These are phyloP conservation scores for Beaufortia kweichowensis DNA, from an alignment of 2,113 vertebrate genomes.

Conservation along the genomic window DNA sequence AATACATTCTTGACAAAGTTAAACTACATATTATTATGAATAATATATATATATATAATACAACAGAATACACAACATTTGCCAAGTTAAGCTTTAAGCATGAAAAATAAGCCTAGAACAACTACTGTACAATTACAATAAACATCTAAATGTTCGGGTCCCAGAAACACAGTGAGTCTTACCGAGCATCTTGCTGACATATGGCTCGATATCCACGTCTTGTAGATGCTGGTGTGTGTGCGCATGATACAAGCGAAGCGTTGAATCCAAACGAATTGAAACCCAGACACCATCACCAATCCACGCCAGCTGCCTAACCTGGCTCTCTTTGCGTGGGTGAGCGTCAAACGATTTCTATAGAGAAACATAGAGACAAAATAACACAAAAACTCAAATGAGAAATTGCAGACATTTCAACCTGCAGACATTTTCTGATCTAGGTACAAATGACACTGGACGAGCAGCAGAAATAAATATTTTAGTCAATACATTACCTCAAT, in stretches of 20 bases:
- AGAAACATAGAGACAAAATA: neutral
- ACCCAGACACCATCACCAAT: slow-evolving; percentile 98
- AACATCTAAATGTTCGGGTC: neutral
- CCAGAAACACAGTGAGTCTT: slow-evolving; percentile 26
- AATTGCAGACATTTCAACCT: neutral
- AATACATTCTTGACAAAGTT: too few species aligned
- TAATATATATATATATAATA: too few species aligned
- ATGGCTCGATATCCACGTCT: slow-evolving; percentile 97
- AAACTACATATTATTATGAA: too few species aligned
- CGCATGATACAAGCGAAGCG: slow-evolving; percentile 91
- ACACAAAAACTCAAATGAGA: neutral
- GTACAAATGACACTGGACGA: neutral
- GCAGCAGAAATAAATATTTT: neutral
- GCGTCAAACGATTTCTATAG: slow-evolving; percentile 93
- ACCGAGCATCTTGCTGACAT: slow-evolving; percentile 99
- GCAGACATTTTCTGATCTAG: too few species aligned
- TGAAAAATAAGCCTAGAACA: too few species aligned
- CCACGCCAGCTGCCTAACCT: slow-evolving; percentile 96
- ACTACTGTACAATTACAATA: too few species aligned
- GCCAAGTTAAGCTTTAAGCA: too few species aligned
- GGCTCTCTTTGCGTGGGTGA: slow-evolving; percentile 94
- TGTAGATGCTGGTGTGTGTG: slow-evolving; percentile 97
- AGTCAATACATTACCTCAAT: slow-evolving; percentile 82
- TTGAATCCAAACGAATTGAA: slow-evolving; percentile 95
- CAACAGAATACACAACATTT: too few species aligned